Evolutionary conservation across 2,797 vertebrate genomes (phyloP).

Genomic region (Myotis findleyi): DNA sequence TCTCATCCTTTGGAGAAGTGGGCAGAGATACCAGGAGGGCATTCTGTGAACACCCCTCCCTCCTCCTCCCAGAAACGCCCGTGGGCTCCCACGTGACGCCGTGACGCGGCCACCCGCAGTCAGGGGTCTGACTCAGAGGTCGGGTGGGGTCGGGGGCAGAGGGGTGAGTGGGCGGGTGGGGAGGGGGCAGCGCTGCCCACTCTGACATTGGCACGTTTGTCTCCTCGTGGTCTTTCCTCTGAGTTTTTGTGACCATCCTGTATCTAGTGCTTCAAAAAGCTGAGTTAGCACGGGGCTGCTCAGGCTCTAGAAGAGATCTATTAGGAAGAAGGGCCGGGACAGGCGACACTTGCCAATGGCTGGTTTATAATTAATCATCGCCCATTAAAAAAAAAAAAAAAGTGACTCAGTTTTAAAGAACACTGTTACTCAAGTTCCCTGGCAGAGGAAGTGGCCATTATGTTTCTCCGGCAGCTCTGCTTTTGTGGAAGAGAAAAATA

Average conservation of each 20-base stretch:
- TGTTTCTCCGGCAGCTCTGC: constrained; percentile 9
- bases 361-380: constrained; percentile 70
- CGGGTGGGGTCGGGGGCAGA: not conserved
- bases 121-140: not conserved
- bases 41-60: not conserved
- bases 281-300: not conserved
- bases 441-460: constrained; percentile 51
- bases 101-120: fast-evolving
- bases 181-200: no score
- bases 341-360: not conserved
- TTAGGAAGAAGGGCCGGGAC: not conserved
- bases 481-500: constrained; percentile 56
- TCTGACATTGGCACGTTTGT: not conserved
- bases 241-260: not conserved
- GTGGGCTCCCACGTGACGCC: fast-evolving
- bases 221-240: not conserved
- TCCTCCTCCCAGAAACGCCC: not conserved
- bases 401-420: constrained; percentile 61
- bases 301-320: not conserved
- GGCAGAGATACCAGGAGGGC: not conserved
- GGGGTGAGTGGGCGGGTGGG: no score
- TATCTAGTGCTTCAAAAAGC: not conserved
- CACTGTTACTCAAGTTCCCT: constrained; percentile 46
- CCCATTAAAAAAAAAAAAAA: constrained; percentile 1
- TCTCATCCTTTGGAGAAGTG: not conserved